These are phyloP conservation scores for Ceratina australensis DNA, from an alignment of 1,140 invertebrate species.

Conservation along the genomic window DNA sequence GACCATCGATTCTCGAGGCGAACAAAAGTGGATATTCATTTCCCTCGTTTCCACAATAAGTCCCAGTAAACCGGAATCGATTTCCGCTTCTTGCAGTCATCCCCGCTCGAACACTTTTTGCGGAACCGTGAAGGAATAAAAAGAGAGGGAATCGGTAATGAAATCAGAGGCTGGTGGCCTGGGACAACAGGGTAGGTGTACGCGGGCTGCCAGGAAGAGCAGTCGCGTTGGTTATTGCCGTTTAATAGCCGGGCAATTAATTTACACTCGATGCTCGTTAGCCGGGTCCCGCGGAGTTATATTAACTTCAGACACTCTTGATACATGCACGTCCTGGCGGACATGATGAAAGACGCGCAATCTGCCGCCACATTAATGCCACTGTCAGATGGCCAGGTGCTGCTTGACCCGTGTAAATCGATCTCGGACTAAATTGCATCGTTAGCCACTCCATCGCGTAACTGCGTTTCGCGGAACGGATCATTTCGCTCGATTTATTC, in stretches of 20 bases:
- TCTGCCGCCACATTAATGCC: conserved; percentile 59
- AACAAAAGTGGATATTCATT: too few relatives aligned
- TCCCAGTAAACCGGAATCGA: background rate
- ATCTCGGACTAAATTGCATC: conserved; percentile 68
- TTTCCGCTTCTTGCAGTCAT: background rate
- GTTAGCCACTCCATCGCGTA: conserved; percentile 64
- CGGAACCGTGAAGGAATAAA: background rate
- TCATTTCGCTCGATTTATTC: conserved; percentile 58
- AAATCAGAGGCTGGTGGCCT: background rate
- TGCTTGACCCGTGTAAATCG: conserved; percentile 67
- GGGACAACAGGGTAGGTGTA: too few relatives aligned
- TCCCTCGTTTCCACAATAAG: too few relatives aligned
- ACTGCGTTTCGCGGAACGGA: conserved; percentile 55
- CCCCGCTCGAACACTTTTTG: background rate
- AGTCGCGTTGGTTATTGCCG: conserved; percentile 51
- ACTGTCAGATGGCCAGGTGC: conserved; percentile 59
- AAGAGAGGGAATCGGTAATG: background rate
- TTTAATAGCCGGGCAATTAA: conserved; percentile 64
- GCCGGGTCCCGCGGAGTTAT: conserved; percentile 51
- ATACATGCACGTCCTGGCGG: conserved; percentile 59
- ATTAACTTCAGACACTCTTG: conserved; percentile 62
- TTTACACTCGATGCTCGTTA: conserved; percentile 60
- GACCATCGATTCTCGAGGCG: too few relatives aligned
- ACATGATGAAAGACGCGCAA: conserved; percentile 65
- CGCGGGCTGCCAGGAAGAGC: background rate